Evolutionary conservation across 2,888 invertebrate species (phyloP), one percentile per base, ranked within the genome.

Genomic region (Caradrina kadenii): DNA sequence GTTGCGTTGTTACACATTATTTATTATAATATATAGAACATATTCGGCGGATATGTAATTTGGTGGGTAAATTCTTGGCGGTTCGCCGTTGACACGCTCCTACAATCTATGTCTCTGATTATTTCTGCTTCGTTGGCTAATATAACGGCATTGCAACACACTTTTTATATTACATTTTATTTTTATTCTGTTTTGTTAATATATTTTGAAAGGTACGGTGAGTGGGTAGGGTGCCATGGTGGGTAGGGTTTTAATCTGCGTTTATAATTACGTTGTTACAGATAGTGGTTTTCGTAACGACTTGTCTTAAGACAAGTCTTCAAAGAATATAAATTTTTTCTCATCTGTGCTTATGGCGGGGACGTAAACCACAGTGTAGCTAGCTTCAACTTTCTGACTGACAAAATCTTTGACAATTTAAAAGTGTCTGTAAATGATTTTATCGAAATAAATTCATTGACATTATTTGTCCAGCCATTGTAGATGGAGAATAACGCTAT

Each of bases 11-110:
- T 77, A 66, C 73, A 77, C 69, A 64, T 83, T 73, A 79, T 75
- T 79, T 81, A 75, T 73, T 73, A 83, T 73, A 64, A 63, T 74
- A 76, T 80, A 74, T 79, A 76, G 75, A 80, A 73, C 59, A 72
- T 76, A 81, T 77, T 70, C 72, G 77, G 76, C 92, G 92, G 92
- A 93, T 91, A 84, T 90, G 87, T 89, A 90, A 90, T 91, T 91
- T 85, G 79, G 90, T 87, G 86, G 86, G 81, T 63, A 88, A 88
- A 92, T 93, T 93, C 92, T 94, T 93, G 93, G 93, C 94, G 68
- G 77, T 71, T 76, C 76, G 80, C 82, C 73, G 76, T 84, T 83
- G 89, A 83, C 89, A 89, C 87, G 89, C 78, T 82, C 69, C 78
- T 86, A 77, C 86, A 83, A 90, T 88, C 88, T 80, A 86, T 84